Base-by-base conservation (phyloP, 1,140 invertebrate species). In the Meloidogyne exigua region DNA sequence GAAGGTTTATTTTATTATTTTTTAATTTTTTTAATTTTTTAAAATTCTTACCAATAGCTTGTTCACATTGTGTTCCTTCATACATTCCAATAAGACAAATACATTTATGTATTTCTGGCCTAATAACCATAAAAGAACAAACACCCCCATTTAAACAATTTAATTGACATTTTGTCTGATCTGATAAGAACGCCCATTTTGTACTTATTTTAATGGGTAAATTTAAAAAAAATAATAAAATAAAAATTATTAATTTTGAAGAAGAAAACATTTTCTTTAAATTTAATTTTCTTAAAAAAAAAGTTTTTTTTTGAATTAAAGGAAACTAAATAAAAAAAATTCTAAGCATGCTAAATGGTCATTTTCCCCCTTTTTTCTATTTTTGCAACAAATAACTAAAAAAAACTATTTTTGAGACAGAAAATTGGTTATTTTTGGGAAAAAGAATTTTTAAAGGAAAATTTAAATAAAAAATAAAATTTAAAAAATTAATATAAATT, bases 101-200 rank as follows among this genome's bases (percentile, higher is more conserved):
- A 66, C 76, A 77, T 42, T 76, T 76, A 62, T 76, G 75, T 25
- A 69, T 18, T 32, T 42, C 4, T 18, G 74, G 64, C 18, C 70
- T 69, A 36, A 44, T 26, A 23, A 63, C 63, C 28, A 63, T 25
- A 75, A 66, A 77, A 28, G 76, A 75, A 62, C 76, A 77, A 21
- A 77, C 76, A 26, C 76, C 76, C 15, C 71, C 76, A 70, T 77
- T 77, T 28, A 75, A 64, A 68, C 76, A 77, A 68, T 21, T 68
- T 4, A 77, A 21, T 25, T 62, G 66, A 42, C 76, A 77, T 21
- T 66, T 15, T 3, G 71, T 28, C 39, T 77, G 76, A 25, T 75
- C 62, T 15, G 28, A 28, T 25, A 77, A 64, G 67, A 77, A 77
- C 18, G 76, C 76, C 63, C 36, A 77, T 36, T 75, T 75, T 63